These are phyloP conservation scores for Scaptomyza flava DNA, from an alignment of 2,888 invertebrate genomes.

Conservation along the genomic window DNA sequence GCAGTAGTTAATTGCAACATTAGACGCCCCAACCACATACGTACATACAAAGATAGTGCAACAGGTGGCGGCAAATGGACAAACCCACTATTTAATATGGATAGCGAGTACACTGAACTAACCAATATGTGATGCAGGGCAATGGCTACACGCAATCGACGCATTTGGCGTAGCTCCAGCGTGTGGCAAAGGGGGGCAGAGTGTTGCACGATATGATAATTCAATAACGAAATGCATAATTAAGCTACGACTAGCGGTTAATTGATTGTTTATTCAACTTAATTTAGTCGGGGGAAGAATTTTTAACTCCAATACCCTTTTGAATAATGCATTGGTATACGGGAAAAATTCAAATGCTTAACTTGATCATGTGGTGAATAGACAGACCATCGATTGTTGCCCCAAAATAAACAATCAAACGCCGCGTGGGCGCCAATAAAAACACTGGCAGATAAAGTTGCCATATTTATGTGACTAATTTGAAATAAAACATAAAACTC, in stretches of 20 bases:
- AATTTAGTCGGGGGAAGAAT: constrained; percentile 48
- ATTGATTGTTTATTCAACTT: constrained; percentile 70
- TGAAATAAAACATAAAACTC: constrained; percentile 79
- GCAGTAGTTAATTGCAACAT: constrained; percentile 72
- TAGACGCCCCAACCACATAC: constrained; percentile 60
- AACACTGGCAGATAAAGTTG: constrained; percentile 67
- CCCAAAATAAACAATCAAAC: constrained; percentile 59
- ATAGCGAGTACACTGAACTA: constrained; percentile 13
- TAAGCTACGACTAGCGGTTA: constrained; percentile 53
- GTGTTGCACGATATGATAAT: constrained; percentile 52
- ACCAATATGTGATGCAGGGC: constrained; percentile 21
- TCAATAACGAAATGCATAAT: constrained; percentile 74
- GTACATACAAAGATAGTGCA: constrained; percentile 16
- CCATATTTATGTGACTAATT: constrained; percentile 80
- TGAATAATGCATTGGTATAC: constrained; percentile 62
- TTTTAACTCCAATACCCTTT: constrained; percentile 30
- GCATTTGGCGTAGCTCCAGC: constrained; percentile 46
- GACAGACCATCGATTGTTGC: constrained; percentile 20
- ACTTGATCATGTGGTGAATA: constrained; percentile 22
- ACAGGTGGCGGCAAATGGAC: constrained; percentile 52
- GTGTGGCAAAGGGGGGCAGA: neutral
- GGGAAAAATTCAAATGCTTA: neutral
- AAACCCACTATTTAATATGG: constrained; percentile 65
- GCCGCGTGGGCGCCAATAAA: constrained; percentile 66
- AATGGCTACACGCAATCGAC: constrained; percentile 61